phyloP scores from a whole-genome alignment of 2,113 vertebrate species.

The Tricholaema leucomelas region DNA sequence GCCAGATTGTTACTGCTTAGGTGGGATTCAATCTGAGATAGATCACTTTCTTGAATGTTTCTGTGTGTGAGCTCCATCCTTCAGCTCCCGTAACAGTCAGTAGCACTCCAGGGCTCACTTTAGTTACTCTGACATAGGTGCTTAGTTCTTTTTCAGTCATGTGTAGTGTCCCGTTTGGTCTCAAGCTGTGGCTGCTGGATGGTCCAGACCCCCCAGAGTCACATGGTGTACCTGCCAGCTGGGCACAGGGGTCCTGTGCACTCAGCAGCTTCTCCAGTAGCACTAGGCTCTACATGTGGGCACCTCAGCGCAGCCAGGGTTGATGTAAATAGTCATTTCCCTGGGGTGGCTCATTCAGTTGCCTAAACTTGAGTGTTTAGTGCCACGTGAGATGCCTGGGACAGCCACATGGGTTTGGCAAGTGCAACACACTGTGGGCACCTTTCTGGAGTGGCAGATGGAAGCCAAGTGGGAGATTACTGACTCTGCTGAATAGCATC shows the following conservation, averaged over 20 bases:
- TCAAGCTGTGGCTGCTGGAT: background rate
- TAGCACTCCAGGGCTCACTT: background rate
- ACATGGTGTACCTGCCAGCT: background rate
- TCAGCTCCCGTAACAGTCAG: background rate
- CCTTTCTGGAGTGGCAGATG: background rate
- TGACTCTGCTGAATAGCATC: background rate
- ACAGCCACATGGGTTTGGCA: background rate
- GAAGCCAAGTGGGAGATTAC: background rate
- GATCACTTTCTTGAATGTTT: background rate
- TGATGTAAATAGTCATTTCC: background rate
- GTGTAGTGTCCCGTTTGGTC: background rate
- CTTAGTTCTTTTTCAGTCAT: background rate
- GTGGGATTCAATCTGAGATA: conserved; percentile 19
- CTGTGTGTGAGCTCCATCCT: background rate
- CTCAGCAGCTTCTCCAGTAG: background rate
- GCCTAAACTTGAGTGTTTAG: background rate
- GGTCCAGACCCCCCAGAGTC: background rate
- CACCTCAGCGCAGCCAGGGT: background rate
- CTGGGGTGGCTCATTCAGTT: background rate
- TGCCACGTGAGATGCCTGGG: background rate
- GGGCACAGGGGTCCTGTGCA: background rate
- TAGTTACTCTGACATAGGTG: background rate
- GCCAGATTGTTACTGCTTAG: conserved; percentile 7
- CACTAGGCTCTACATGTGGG: background rate
- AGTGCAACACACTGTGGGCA: background rate